Percentiles rank a stretch among this genome's conserved stretches.
phyloP scores from a whole-genome alignment of 2,113 vertebrate genomes.

The Grammomys surdaster region DNA sequence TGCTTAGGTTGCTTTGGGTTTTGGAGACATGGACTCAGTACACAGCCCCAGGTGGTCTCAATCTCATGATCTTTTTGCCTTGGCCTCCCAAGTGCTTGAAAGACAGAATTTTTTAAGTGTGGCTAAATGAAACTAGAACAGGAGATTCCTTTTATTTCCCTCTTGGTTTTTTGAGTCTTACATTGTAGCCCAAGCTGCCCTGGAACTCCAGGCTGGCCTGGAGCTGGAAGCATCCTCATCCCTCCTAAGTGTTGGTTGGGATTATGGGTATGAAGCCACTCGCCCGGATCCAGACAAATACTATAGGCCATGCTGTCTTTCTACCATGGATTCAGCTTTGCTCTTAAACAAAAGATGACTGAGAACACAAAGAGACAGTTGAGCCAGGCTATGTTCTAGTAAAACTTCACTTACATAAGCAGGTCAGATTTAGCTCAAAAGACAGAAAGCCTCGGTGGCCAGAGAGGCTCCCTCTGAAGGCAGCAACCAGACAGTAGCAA shows the following conservation, averaged over 20 bases:
- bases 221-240: too few relatives aligned
- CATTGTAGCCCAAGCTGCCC: not conserved
- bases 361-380: not conserved
- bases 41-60: not conserved
- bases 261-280: not conserved
- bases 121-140: not conserved
- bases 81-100: not conserved
- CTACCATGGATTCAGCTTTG: not conserved
- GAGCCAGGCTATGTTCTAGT: not conserved
- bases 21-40: not conserved
- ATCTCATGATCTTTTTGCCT: not conserved
- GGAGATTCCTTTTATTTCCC: too few relatives aligned
- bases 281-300: not conserved
- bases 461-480: not conserved
- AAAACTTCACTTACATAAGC: not conserved
- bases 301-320: not conserved
- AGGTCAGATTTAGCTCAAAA: not conserved
- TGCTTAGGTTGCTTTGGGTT: not conserved
- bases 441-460: not conserved
- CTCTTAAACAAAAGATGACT: not conserved
- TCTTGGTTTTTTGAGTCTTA: not conserved
- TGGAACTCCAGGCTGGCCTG: not conserved
- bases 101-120: not conserved
- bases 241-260: not conserved
- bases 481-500: not conserved